A percentile compares a stretch with the other conserved stretches of the same genome.
These are phyloP conservation scores for Cremastinae sp. DNA, from an alignment of 2,888 invertebrate genomes.

Conservation along the genomic window DNA sequence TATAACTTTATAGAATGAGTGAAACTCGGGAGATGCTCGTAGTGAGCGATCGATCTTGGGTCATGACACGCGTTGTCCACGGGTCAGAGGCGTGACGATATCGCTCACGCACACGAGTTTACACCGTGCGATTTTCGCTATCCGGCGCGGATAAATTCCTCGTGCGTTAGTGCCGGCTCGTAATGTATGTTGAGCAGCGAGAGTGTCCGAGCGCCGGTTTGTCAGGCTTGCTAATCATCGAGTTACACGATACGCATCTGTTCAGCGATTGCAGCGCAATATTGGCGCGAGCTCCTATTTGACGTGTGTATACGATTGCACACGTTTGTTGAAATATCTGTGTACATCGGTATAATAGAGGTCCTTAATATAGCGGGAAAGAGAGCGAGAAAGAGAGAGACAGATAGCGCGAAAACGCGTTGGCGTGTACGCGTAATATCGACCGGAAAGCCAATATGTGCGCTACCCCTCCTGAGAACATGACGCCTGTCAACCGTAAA, in stretches of 20 bases:
- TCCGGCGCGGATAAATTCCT: constrained; percentile 9
- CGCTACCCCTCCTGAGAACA: constrained; percentile 71
- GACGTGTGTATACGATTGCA: constrained; percentile 38
- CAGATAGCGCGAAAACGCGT: constrained; percentile 44
- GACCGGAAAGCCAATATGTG: constrained; percentile 72
- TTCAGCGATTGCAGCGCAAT: constrained; percentile 59
- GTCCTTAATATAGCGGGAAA: constrained; percentile 37
- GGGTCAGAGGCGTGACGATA: constrained; percentile 57
- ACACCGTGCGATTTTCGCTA: constrained; percentile 8
- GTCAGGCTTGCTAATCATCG: constrained; percentile 69
- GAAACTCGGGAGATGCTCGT: constrained; percentile 6
- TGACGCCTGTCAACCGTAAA: constrained; percentile 69
- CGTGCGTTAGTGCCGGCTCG: neutral
- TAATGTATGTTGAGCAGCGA: constrained; percentile 34
- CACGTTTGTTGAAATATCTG: constrained; percentile 19
- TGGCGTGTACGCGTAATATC: constrained; percentile 69
- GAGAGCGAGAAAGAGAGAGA: constrained; percentile 2
- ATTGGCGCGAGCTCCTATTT: constrained; percentile 43
- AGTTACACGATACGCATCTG: constrained; percentile 67
- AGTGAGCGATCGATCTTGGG: constrained; percentile 58
- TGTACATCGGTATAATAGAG: constrained; percentile 6
- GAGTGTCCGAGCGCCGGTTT: constrained; percentile 58
- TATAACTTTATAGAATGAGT: constrained; percentile 13
- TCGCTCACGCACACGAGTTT: constrained; percentile 9
- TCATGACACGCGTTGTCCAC: constrained; percentile 60